Conservation (phyloP, 1,140 invertebrate species). For the Choristoneura fumiferana region DNA sequence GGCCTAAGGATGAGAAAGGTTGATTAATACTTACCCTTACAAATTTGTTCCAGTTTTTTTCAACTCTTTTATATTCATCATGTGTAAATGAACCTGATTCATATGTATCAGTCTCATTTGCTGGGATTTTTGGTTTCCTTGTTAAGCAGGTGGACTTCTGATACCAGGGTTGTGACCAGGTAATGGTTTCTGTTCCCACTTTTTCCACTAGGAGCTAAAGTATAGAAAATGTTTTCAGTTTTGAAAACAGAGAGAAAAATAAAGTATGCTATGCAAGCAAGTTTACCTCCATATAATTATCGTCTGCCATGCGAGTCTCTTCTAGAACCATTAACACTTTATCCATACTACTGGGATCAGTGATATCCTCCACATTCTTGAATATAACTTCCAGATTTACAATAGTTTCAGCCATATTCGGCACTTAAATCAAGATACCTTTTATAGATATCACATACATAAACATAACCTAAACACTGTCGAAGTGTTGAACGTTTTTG, state of each 20-base stretch:
- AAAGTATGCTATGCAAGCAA: not conserved
- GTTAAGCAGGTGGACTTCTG: not conserved
- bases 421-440: too few relatives aligned
- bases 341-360: not conserved
- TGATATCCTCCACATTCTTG: not conserved
- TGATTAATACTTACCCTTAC: not conserved
- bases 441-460: too few relatives aligned
- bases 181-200: not conserved
- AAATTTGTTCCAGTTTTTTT: constrained; percentile 5
- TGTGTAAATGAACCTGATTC: not conserved
- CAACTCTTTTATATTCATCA: not conserved
- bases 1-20: too few relatives aligned
- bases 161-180: not conserved
- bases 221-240: not conserved
- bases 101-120: not conserved
- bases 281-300: not conserved
- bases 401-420: not conserved
- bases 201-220: not conserved
- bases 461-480: too few relatives aligned
- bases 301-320: not conserved
- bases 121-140: not conserved
- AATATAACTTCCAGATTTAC: not conserved
- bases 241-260: not conserved
- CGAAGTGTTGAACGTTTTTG: too few relatives aligned
- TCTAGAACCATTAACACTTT: not conserved